Evolutionary conservation across 2,113 vertebrate genomes (phyloP).

Genomic region (Numida meleagris): DNA sequence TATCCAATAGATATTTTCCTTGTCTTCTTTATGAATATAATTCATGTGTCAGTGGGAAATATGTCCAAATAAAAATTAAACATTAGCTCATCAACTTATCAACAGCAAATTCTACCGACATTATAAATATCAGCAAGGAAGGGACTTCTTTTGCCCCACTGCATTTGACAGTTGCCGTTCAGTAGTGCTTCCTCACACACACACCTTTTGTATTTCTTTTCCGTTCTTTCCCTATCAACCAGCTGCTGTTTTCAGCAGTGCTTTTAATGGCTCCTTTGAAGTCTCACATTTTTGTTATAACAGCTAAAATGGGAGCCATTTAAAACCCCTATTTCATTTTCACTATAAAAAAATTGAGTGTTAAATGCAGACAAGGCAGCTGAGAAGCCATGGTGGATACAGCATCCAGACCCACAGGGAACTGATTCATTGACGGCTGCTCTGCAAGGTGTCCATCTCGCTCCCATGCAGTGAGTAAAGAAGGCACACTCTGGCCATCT

Average conservation of each 20-base stretch:
- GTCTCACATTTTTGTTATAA: not conserved
- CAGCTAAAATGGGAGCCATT: not conserved
- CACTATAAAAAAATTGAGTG: not conserved
- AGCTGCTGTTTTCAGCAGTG: not conserved
- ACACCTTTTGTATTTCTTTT: not conserved
- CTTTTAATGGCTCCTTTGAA: constrained; percentile 32
- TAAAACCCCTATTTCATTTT: not conserved
- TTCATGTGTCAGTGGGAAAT: not conserved
- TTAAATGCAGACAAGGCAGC: not conserved
- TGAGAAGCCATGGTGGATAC: not conserved
- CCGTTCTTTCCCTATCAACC: not conserved
- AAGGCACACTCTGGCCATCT: not conserved
- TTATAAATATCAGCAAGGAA: not conserved
- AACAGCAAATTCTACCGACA: not conserved
- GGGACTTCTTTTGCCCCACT: not conserved
- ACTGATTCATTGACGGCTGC: not conserved
- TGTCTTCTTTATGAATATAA: not conserved
- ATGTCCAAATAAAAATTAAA: not conserved
- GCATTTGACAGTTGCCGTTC: not conserved
- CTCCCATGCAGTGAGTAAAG: fast-evolving
- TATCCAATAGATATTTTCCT: not conserved
- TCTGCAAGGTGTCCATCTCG: not conserved
- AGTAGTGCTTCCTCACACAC: not conserved
- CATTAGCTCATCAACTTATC: not conserved
- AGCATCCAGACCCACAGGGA: not conserved